Evolutionary conservation across 1,140 invertebrate species (phyloP), one percentile per base, ranked within the genome.

Genomic region (Zaprionus camerounensis): DNA sequence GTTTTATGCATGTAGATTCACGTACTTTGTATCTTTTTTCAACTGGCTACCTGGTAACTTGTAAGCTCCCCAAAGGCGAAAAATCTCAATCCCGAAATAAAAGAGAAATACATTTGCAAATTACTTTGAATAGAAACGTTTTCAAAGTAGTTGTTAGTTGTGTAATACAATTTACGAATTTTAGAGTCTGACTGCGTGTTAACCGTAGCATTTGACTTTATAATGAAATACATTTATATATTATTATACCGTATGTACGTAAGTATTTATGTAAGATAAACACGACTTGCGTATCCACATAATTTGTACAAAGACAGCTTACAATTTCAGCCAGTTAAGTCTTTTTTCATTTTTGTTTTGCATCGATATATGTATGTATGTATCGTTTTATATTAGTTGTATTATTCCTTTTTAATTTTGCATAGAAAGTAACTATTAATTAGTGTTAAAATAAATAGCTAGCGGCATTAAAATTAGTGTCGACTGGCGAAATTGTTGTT

Each of bases 381-480:
- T 28, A 80, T 34, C 31, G 31, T 90, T 90, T 81, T 78, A 84
- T 81, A 84, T 88, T 88, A 88, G 85, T 90, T 84, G 84, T 71
- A 84, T 88, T 88, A 83, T 78, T 68, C 44, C 36, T 66, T 84
- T 88, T 84, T 84, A 79, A 88, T 84, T 83, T 81, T 74, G 85
- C 78, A 88, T 90, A 88, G 84, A 88, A 90, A 79, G 85, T 90
- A 88, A 74, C 67, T 90, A 88, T 90, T 90, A 88, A 90, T 81
- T 67, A 81, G 84, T 84, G 84, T 88, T 90, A 88, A 88, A 88
- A 88, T 88, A 88, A 88, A 88, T 88, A 88, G 85, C 84, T 88
- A 88, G 85, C 84, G 84, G 84, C 85, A 78, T 88, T 88, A 88
- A 88, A 88, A 88, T 88, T 88, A 88, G 84, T 90, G 78, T 88